Evolutionary conservation across 1,140 invertebrate genomes (phyloP).

Genomic region (Anagrus nilaparvatae): DNA sequence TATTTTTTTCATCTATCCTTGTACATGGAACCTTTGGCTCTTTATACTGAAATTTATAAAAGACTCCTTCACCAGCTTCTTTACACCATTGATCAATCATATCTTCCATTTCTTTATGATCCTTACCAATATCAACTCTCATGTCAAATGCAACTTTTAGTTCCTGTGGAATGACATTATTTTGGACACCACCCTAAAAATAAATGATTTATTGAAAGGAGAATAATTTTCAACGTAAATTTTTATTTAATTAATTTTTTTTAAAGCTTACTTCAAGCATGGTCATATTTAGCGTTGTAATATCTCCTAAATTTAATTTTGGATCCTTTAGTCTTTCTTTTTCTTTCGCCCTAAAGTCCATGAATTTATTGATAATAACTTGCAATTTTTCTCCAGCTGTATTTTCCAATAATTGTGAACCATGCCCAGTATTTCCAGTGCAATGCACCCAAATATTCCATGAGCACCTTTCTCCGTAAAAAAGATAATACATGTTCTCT

Average conservation of each 20-base stretch:
- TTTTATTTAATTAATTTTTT: too few relatives aligned
- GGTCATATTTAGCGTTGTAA: slow-evolving; percentile 80
- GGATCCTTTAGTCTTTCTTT: slow-evolving; percentile 56
- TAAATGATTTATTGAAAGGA: too few relatives aligned
- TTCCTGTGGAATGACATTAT: slow-evolving; percentile 83
- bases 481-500: slow-evolving; percentile 58
- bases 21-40: slow-evolving; percentile 55
- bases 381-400: slow-evolving; percentile 79
- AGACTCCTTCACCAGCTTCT: slow-evolving; percentile 71
- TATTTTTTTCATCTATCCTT: slow-evolving; percentile 56
- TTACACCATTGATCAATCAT: slow-evolving; percentile 67
- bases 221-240: too few relatives aligned
- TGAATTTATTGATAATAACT: slow-evolving; percentile 65
- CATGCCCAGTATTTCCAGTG: slow-evolving; percentile 79
- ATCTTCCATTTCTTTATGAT: slow-evolving; percentile 61
- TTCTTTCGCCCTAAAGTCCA: slow-evolving; percentile 58
- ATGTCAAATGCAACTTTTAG: slow-evolving; percentile 71
- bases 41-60: slow-evolving; percentile 63
- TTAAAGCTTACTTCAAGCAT: slow-evolving; percentile 60
- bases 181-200: slow-evolving; percentile 76
- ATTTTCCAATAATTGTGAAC: slow-evolving; percentile 67
- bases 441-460: slow-evolving; percentile 63
- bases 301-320: slow-evolving; percentile 65
- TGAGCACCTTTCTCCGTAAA: slow-evolving; percentile 64
- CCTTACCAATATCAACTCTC: slow-evolving; percentile 59